Base-by-base conservation (phyloP, 1,140 invertebrate genomes). In the Diorhabda sublineata region DNA sequence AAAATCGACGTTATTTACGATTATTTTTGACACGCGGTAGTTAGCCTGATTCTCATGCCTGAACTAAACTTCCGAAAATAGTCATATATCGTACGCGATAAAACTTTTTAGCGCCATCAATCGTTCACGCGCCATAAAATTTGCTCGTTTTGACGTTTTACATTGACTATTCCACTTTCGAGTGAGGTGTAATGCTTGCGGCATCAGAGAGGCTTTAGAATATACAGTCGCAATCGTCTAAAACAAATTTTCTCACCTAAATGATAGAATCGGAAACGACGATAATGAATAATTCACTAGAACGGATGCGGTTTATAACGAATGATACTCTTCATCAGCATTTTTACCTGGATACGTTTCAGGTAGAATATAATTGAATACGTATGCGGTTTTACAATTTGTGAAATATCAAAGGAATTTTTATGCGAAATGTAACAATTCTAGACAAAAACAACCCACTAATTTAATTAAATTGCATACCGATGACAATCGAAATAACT, bases 21-120 rank as follows among this genome's bases (percentile, higher is more conserved):
- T 52, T 52, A 52, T 52, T 52, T 52, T 52, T 52, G 47, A 52
- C 47, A 52, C n/a, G 47, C 47, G 47, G 47, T 52, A 52, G 47
- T 52, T 52, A 52, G 47, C 47, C 47, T n/a, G 47, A 52, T 52
- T 52, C 47, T 52, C 47, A 52, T 52, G 47, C 47, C 47, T 52
- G 47, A 52, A 52, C 47, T 52, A 52, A 52, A 52, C 47, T 52
- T 52, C 47, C 47, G 47, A 52, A 52, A 52, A 52, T 52, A 52
- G 47, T 52, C 47, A 52, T 52, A 52, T 52, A 52, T 52, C 47
- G 6, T 52, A 52, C 47, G 47, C 47, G 47, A 52, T 52, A 52
- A 52, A 52, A 52, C 47, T 52, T 52, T 52, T 52, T 8, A 52
- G 47, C 47, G n/a, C 47, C 47, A 52, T 52, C 47, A 52, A 52